A percentile compares a stretch with the other conserved stretches of the same genome.
Conservation (phyloP, 37 sponge, comb jelly and placozoan species). For the Beroe ovata region DNA sequence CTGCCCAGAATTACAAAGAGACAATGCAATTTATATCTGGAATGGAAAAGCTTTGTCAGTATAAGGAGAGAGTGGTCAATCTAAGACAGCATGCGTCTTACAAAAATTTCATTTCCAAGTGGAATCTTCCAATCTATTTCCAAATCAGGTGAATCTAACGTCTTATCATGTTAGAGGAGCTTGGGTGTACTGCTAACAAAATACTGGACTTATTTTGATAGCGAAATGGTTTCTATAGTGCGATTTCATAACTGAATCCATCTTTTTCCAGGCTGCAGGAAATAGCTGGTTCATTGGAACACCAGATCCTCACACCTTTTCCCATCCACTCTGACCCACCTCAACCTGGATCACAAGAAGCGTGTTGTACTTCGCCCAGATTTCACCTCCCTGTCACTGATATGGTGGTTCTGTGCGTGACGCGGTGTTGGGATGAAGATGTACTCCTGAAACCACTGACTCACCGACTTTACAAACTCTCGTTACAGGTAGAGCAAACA, state of each 20-base stretch:
- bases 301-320: constrained; percentile 69
- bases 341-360: neutral
- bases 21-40: constrained; percentile 75
- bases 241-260: too few species aligned
- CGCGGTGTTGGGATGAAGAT: constrained; percentile 79
- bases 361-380: neutral
- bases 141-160: constrained; percentile 83
- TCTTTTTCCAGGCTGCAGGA: constrained; percentile 81
- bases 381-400: constrained; percentile 74
- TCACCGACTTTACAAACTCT: constrained; percentile 94
- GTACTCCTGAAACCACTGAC: constrained; percentile 75
- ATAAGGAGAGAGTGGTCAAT: constrained; percentile 69
- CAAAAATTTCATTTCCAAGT: constrained; percentile 83
- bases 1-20: constrained; percentile 75
- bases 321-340: neutral
- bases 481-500: constrained; percentile 76
- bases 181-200: too few species aligned
- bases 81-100: constrained; percentile 70
- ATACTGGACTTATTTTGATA: too few species aligned
- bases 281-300: constrained; percentile 79
- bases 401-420: constrained; percentile 70
- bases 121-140: constrained; percentile 97
- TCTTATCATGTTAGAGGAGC: too few species aligned
- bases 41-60: constrained; percentile 76
- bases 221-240: too few species aligned